Evolutionary conservation across 2,888 invertebrate genomes (phyloP), one percentile per base, ranked within the genome.

Genomic region (Sepiola atlantica): DNA sequence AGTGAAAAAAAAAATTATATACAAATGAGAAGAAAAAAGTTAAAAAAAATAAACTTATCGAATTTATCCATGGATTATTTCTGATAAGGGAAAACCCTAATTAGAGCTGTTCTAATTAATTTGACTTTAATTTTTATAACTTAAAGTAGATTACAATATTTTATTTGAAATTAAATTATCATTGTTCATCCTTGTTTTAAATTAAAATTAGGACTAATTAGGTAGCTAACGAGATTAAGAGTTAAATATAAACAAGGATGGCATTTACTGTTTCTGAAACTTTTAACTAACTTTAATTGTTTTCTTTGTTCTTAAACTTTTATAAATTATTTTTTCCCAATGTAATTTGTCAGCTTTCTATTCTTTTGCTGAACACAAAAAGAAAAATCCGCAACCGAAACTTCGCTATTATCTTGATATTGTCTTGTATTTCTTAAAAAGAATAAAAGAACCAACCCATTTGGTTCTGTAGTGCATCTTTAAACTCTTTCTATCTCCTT

Each of bases 1-100:
- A 77, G 77, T 77, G 77, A 77, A 77, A 77, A 77, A 77, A 77
- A 77, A 77, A 77, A 77, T n/a, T 77, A 61, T 61, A 28, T 77
- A n/a, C 77, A n/a, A 77, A 77, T 77, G n/a, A 77, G 77, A 77
- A 77, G 77, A 77, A 77, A 77, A 77, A n/a, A n/a, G 77, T 77
- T 61, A 28, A 61, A 61, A 77, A 77, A 77, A 77, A 77, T n/a
- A 77, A n/a, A 77, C 77, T 77, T 77, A 77, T 77, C 77, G n/a
- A 77, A n/a, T 77, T 77, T 77, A 77, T 77, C n/a, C 32, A 32
- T n/a, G 21, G 77, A 77, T 77, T 32, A 77, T 77, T 77, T 45
- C 8, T n/a, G 77, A 77, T 77, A n/a, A n/a, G 77, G 77, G 77
- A 77, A 77, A 77, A 77, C 24, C n/a, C n/a, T 77, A 77, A 77